Conservation (phyloP, 2,888 invertebrate genomes). For the Heteromurus nitidus region DNA sequence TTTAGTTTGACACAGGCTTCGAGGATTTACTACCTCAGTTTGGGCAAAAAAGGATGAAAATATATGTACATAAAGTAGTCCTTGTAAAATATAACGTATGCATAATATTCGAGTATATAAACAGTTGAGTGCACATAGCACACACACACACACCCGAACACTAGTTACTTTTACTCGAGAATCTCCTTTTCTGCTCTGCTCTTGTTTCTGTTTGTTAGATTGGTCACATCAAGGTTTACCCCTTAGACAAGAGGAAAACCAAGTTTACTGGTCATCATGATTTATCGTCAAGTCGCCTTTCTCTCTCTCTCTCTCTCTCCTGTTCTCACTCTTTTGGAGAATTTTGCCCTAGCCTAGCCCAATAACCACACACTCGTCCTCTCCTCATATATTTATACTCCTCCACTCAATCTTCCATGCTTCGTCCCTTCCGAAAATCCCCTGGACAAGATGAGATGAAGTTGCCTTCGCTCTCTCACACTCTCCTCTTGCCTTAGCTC, state of each 20-base stretch:
- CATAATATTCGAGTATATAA: no score
- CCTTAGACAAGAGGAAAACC: conserved; percentile 67
- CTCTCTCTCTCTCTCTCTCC: conserved; percentile 31
- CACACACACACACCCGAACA: not conserved
- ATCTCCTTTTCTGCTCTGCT: not conserved
- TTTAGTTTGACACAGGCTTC: conserved; percentile 63
- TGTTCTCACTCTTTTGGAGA: conserved; percentile 43
- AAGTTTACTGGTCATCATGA: conserved; percentile 71
- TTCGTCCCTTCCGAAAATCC: conserved; percentile 49
- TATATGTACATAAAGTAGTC: not conserved
- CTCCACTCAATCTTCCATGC: no score
- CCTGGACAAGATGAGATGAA: conserved; percentile 56
- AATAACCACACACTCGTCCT: conserved; percentile 14
- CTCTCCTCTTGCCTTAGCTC: no score
- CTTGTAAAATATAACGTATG: no score
- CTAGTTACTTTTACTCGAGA: no score
- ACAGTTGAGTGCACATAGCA: no score
- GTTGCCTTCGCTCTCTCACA: no score
- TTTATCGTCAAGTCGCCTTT: conserved; percentile 67
- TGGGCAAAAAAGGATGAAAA: conserved; percentile 11
- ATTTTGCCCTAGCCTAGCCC: no score
- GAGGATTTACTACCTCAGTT: conserved; percentile 64
- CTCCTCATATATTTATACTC: no score
- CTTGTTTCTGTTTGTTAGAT: conserved; percentile 19
- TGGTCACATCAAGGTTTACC: conserved; percentile 73